phyloP scores from a whole-genome alignment of 92 coral and sea anemone species.

The Montipora capitata region DNA sequence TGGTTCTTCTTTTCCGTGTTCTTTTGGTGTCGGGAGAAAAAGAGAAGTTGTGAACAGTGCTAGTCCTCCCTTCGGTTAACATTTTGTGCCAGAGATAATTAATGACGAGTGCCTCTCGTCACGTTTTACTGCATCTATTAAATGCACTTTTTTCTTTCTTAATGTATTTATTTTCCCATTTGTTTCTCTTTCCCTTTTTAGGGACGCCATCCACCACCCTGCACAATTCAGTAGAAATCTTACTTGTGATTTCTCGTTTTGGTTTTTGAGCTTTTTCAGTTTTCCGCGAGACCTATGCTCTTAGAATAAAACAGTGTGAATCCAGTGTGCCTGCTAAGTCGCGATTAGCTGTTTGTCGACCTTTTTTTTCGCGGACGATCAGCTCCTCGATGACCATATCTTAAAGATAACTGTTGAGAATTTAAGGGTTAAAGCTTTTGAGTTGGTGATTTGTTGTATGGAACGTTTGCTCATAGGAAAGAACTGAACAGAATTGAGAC shows the following conservation, averaged over 20 bases:
- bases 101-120: background rate
- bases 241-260: background rate
- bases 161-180: background rate
- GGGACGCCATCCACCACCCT: background rate
- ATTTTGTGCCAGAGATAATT: background rate
- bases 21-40: slow-evolving; percentile 2
- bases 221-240: slow-evolving; percentile 6
- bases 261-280: slow-evolving; percentile 7
- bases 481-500: background rate
- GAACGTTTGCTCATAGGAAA: background rate
- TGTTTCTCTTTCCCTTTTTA: background rate
- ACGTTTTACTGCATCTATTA: background rate
- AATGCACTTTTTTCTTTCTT: background rate
- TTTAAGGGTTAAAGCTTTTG: slow-evolving; percentile 7
- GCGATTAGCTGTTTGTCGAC: background rate
- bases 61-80: slow-evolving; percentile 3
- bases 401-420: background rate
- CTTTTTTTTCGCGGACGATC: background rate
- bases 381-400: background rate
- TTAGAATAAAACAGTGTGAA: background rate
- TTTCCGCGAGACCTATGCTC: slow-evolving; percentile 1
- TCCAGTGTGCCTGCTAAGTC: background rate
- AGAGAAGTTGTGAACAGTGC: slow-evolving; percentile 1
- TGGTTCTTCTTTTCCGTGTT: background rate
- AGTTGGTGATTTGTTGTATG: slow-evolving; percentile 11